These are phyloP conservation scores for Cyclophora punctaria DNA, from an alignment of 2,888 invertebrate species.

Conservation along the genomic window DNA sequence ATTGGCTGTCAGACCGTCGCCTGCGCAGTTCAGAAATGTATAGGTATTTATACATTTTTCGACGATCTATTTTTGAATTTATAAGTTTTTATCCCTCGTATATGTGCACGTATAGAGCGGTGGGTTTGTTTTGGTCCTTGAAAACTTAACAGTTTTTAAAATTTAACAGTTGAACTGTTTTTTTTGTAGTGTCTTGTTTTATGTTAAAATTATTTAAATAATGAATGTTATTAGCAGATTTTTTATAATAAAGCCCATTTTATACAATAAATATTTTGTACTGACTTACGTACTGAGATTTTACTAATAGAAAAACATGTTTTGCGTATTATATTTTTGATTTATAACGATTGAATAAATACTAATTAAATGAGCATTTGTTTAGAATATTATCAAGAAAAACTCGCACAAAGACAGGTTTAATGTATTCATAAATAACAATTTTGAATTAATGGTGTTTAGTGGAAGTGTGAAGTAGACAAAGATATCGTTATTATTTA, in stretches of 20 bases:
- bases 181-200: too few species aligned
- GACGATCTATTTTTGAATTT: conserved; percentile 65
- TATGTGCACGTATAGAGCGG: conserved; percentile 10
- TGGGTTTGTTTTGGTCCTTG: conserved; percentile 46
- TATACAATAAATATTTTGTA: too few species aligned
- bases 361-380: conserved; percentile 1
- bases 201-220: too few species aligned
- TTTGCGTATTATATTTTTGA: too few species aligned
- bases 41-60: conserved; percentile 61
- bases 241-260: too few species aligned
- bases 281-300: too few species aligned
- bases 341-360: too few species aligned
- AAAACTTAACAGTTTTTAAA: neutral
- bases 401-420: conserved; percentile 30
- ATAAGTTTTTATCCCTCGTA: conserved; percentile 58
- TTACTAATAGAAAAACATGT: too few species aligned
- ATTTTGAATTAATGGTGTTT: conserved; percentile 22
- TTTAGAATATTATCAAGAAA: conserved; percentile 29
- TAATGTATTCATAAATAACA: conserved; percentile 32
- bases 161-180: too few species aligned
- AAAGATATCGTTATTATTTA: too few species aligned
- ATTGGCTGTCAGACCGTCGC: conserved; percentile 37
- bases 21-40: conserved; percentile 39
- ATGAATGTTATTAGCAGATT: too few species aligned
- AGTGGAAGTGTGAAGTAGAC: neutral